These are phyloP conservation scores for Epizoanthus ramosus DNA, from an alignment of 92 coral and sea anemone genomes.

Conservation along the genomic window DNA sequence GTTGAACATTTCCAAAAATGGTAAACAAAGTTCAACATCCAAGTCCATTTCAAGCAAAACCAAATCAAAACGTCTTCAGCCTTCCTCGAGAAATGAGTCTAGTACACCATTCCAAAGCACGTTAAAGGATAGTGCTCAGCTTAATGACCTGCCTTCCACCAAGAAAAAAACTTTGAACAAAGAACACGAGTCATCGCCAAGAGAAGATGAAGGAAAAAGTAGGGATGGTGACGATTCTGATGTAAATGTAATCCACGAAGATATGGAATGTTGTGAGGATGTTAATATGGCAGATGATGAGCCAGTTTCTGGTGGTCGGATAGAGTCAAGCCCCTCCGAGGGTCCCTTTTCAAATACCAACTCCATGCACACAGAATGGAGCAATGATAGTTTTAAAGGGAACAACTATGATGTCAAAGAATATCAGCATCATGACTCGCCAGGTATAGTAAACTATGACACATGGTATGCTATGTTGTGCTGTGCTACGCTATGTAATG, in stretches of 20 bases:
- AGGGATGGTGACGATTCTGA: slow-evolving; percentile 1
- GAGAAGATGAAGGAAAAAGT: not conserved
- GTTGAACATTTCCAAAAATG: not conserved
- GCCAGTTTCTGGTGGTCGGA: slow-evolving; percentile 16
- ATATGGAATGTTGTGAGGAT: slow-evolving; percentile 4
- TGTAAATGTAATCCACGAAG: not conserved
- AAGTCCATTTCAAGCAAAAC: slow-evolving; percentile 11
- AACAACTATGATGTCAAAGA: slow-evolving; percentile 42
- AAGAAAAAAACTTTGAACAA: not conserved
- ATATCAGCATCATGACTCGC: slow-evolving; percentile 32
- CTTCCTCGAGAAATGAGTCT: not conserved
- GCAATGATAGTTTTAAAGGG: slow-evolving; percentile 68
- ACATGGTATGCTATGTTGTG: not conserved
- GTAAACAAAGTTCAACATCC: slow-evolving; percentile 11
- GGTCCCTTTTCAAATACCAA: slow-evolving; percentile 64
- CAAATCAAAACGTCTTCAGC: slow-evolving; percentile 5
- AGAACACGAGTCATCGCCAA: not conserved
- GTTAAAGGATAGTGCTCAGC: not conserved
- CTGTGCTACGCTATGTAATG: not conserved
- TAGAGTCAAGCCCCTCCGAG: slow-evolving; percentile 61
- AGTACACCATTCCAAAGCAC: not conserved
- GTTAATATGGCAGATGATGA: slow-evolving; percentile 9
- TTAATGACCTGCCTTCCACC: not conserved
- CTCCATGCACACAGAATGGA: slow-evolving; percentile 70
- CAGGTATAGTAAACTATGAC: slow-evolving; percentile 13